A percentile compares a stretch with the other conserved stretches of the same genome.
These are phyloP conservation scores for Antheraea pernyi DNA, from an alignment of 1,140 invertebrate genomes.

Conservation along the genomic window DNA sequence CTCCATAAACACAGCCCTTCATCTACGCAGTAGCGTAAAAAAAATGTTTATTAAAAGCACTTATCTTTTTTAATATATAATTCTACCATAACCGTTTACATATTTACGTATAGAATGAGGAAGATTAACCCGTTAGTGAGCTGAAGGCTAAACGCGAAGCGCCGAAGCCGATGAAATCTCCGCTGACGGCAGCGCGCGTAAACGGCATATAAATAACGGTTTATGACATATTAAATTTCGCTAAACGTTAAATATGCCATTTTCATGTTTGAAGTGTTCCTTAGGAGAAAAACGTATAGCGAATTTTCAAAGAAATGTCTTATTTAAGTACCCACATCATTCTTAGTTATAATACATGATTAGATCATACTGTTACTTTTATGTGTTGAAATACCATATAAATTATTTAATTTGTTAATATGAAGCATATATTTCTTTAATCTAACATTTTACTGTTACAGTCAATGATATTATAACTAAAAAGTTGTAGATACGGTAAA, in stretches of 20 bases:
- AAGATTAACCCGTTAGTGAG: constrained; percentile 27
- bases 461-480: no score
- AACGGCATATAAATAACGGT: constrained; percentile 64
- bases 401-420: no score
- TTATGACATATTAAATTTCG: constrained; percentile 68
- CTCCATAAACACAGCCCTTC: no score
- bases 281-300: constrained; percentile 25
- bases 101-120: constrained; percentile 10
- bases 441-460: no score
- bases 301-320: not conserved
- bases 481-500: no score
- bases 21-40: no score
- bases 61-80: not conserved
- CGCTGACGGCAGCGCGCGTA: constrained; percentile 41
- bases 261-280: constrained; percentile 48
- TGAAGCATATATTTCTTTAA: no score
- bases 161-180: constrained; percentile 45
- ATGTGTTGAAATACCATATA: no score
- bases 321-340: not conserved
- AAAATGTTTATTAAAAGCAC: no score
- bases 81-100: not conserved
- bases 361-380: not conserved
- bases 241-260: constrained; percentile 62
- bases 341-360: not conserved
- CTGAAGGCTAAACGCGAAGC: constrained; percentile 18